phyloP scores from a whole-genome alignment of 1,140 invertebrate genomes.

The Pseudomyrmex concolor region DNA sequence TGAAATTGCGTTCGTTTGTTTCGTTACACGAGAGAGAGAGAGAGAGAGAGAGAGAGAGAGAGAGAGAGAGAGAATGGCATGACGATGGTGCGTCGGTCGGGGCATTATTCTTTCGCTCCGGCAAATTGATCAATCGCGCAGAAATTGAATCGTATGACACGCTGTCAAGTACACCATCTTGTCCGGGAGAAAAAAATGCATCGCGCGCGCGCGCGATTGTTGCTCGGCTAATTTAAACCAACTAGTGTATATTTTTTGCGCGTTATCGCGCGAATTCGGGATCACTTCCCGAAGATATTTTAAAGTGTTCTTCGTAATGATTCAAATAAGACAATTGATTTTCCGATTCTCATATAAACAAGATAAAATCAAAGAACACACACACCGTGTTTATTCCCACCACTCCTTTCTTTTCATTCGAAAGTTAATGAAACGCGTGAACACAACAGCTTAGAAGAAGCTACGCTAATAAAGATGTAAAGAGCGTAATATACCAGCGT shows the following conservation, averaged over 20 bases:
- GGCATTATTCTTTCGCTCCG: constrained; percentile 50
- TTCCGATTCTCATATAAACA: constrained; percentile 16
- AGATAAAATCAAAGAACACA: background rate
- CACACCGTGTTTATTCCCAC: background rate
- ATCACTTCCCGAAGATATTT: background rate
- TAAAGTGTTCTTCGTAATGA: too few relatives aligned
- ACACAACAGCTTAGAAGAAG: background rate
- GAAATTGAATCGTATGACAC: constrained; percentile 53
- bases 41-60: too few relatives aligned
- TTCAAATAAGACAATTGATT: background rate
- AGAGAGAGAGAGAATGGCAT: constrained; percentile 7
- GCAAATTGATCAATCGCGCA: constrained; percentile 50
- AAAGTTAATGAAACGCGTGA: background rate
- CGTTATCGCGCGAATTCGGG: background rate
- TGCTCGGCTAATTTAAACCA: background rate
- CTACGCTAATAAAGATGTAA: constrained; percentile 24
- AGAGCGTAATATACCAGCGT: background rate
- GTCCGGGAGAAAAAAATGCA: constrained; percentile 1
- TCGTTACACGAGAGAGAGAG: constrained; percentile 45
- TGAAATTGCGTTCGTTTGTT: constrained; percentile 62
- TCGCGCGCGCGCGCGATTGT: background rate
- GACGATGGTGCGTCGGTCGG: background rate
- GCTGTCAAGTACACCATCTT: constrained; percentile 17
- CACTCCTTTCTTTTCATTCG: background rate
- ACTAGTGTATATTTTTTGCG: too few relatives aligned